A percentile compares a stretch with the other conserved stretches of the same genome.
Evolutionary conservation across 2,888 invertebrate genomes (phyloP).

Genomic region (Timema podura): DNA sequence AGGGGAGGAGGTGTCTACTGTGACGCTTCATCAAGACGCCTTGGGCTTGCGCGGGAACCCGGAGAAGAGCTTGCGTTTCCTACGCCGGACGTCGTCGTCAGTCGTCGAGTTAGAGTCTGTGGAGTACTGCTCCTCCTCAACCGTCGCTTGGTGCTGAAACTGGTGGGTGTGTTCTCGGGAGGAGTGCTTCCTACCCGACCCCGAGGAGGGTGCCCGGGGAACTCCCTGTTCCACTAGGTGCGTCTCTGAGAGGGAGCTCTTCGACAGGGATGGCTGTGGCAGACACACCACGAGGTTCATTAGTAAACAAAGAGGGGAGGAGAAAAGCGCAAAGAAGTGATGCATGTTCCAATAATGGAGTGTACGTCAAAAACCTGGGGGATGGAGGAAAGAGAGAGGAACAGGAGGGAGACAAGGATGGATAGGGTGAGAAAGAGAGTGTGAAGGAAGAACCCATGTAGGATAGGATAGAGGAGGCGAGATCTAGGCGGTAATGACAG

Average conservation of each 20-base stretch:
- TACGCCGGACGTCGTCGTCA: slow-evolving; percentile 30
- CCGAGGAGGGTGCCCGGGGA: slow-evolving; percentile 19
- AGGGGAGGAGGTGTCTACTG: too few relatives aligned
- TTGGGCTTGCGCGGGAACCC: slow-evolving; percentile 27
- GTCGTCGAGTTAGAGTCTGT: slow-evolving; percentile 63
- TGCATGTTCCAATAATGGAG: too few relatives aligned
- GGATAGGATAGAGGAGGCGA: too few relatives aligned
- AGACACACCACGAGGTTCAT: neutral
- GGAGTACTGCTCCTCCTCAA: slow-evolving; percentile 63
- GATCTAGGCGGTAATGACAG: too few relatives aligned
- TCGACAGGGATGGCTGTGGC: slow-evolving; percentile 37
- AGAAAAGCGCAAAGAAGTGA: too few relatives aligned
- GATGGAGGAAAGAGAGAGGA: too few relatives aligned
- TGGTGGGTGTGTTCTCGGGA: slow-evolving; percentile 10
- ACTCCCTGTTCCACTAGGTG: slow-evolving; percentile 40
- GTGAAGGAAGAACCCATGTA: too few relatives aligned
- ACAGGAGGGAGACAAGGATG: too few relatives aligned
- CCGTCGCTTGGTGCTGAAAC: slow-evolving; percentile 39
- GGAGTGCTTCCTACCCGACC: slow-evolving; percentile 20
- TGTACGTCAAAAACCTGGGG: too few relatives aligned
- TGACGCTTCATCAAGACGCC: slow-evolving; percentile 22
- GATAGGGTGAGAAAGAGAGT: too few relatives aligned
- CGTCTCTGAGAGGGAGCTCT: slow-evolving; percentile 52
- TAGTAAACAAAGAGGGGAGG: too few relatives aligned
- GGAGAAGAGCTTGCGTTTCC: slow-evolving; percentile 31